Base-by-base conservation (phyloP, 2,113 vertebrate species). In the Saguinus midas region DNA sequence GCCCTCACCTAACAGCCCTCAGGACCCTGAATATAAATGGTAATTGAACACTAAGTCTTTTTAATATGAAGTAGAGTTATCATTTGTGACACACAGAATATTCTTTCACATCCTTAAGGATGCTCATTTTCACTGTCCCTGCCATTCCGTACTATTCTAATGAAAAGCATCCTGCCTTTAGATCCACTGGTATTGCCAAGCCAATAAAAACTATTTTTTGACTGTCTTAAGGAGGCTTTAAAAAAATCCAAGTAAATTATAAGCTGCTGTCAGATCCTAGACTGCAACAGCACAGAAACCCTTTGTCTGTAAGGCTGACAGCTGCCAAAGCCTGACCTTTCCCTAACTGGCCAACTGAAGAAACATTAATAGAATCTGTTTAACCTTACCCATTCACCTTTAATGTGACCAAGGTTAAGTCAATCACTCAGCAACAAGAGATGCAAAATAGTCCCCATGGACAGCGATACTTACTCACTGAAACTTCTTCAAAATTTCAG, bases 321-420 rank as follows among this genome's bases (percentile, higher is more conserved):
- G 45, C 52, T 96, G 57, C 83, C 92, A 95, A 75, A 89, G 55
- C 81, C 70, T 87, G n/a, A 97, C 80, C 83, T 97, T 98, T 96
- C 61, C 91, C 87, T 82, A 95, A 86, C 75, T 23, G 45, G 83
- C 64, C 94, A 87, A 92, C 40, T 96, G 66, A 96, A 94, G 70
- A 88, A 55, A 43, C 6, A 16, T 72, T 23, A 80, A 27, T 4
- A 96, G 76, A 90, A 87, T 87, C 61, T 91, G 78, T 75, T 90
- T 87, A 72, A 45, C 55, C 87, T 84, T 89, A 72, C 13, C 82
- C 82, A 75, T 55, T 95, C 58, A 92, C 76, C 88, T 29, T 35
- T 96, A 83, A 8, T 9, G 18, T 58, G 43, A 84, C 68, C 76
- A 94, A 96, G n/a, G 8, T 48, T 82, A 66, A 92, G 57, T 96